Evolutionary conservation across 2,797 vertebrate genomes (phyloP).

Genomic region (Falco columbarius): DNA sequence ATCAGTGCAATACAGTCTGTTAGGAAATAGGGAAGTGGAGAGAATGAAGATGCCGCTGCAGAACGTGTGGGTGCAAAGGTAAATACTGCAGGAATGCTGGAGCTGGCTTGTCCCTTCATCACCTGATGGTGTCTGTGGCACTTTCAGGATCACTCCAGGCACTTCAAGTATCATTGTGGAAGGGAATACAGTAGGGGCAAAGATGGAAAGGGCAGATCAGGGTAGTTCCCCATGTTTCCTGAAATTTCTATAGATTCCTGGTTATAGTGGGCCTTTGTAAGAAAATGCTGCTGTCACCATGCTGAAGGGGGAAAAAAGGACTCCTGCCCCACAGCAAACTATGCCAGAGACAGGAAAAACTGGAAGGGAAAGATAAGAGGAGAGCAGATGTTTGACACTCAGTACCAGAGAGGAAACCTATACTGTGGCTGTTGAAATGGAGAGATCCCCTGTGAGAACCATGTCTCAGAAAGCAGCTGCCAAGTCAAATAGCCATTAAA

Average conservation of each 20-base stretch:
- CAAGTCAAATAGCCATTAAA: conserved; percentile 66
- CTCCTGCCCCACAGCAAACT: background rate
- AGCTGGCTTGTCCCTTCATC: background rate
- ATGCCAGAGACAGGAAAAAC: conserved; percentile 6
- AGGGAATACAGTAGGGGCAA: background rate
- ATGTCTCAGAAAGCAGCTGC: conserved; percentile 51
- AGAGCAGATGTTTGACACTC: conserved; percentile 49
- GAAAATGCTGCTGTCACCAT: background rate
- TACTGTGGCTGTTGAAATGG: conserved; percentile 36
- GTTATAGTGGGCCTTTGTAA: background rate
- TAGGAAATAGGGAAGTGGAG: background rate
- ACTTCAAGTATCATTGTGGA: background rate
- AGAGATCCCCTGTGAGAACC: conserved; percentile 58
- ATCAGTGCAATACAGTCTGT: background rate
- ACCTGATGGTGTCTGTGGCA: background rate
- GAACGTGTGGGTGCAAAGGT: background rate
- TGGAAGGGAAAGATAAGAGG: conserved; percentile 44
- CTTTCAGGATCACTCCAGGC: background rate
- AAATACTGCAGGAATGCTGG: background rate
- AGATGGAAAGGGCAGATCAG: background rate
- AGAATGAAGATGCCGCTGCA: background rate
- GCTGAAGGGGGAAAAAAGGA: background rate
- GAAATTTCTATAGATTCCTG: background rate
- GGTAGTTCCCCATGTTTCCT: background rate
- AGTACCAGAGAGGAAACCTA: conserved; percentile 19